A percentile compares a stretch with the other conserved stretches of the same genome.
Evolutionary conservation across 2,113 vertebrate genomes (phyloP).

Genomic region (Micronisus gabar): DNA sequence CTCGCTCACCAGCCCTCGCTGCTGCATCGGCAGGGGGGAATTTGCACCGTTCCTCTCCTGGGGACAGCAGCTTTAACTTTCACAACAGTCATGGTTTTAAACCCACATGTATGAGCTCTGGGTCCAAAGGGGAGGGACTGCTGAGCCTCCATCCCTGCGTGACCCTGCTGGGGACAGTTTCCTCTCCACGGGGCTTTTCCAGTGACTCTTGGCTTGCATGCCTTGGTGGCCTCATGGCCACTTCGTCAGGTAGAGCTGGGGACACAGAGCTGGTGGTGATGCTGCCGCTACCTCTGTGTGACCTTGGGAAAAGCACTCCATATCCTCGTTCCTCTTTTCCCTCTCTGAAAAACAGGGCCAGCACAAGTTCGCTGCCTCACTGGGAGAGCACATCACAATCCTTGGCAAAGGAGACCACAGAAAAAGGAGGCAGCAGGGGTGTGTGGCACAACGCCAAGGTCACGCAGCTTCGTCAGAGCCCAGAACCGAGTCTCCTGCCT

Average conservation of each 20-base stretch:
- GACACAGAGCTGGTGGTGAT: background rate
- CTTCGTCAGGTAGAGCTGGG: background rate
- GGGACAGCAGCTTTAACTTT: background rate
- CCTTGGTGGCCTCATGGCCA: background rate
- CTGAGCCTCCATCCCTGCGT: background rate
- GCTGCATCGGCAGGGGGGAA: background rate
- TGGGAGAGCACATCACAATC: background rate
- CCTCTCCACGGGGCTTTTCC: background rate
- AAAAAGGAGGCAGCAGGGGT: background rate
- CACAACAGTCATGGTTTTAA: background rate
- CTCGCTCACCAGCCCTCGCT: background rate
- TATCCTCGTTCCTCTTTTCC: background rate
- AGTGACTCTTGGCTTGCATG: rapidly evolving
- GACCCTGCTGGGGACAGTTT: background rate
- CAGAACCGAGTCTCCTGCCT: background rate
- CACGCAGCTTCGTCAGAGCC: background rate
- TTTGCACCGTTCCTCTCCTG: rapidly evolving
- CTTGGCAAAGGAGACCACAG: background rate
- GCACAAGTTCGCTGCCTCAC: rapidly evolving
- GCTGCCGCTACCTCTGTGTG: background rate
- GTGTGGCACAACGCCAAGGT: background rate
- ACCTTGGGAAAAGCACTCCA: background rate
- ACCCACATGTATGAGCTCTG: background rate
- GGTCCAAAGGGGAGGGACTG: background rate
- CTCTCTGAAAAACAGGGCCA: background rate